A percentile compares a stretch with the other conserved stretches of the same genome.
Conservation (phyloP, 2,888 invertebrate species). For the Drosophila putrida region DNA sequence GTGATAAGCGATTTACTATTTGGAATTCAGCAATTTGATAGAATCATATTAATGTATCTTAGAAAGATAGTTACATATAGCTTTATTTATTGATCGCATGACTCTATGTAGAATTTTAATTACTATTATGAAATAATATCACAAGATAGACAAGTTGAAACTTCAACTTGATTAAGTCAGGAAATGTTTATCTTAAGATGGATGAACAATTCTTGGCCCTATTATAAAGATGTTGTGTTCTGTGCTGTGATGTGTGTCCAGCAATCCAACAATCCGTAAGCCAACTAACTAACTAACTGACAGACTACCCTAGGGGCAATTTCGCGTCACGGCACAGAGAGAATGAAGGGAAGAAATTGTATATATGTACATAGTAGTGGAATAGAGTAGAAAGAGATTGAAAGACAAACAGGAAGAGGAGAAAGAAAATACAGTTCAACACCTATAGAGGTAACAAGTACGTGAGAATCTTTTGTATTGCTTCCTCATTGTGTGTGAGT, state of each 20-base stretch:
- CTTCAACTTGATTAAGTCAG: not conserved
- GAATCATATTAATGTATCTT: too few species aligned
- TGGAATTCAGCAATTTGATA: too few species aligned
- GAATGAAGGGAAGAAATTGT: constrained; percentile 42
- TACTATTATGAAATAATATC: too few species aligned
- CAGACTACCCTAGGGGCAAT: constrained; percentile 33
- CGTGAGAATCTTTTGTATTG: constrained; percentile 81
- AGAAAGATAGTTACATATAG: too few species aligned
- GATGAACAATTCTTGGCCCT: constrained; percentile 13
- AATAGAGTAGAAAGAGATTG: constrained; percentile 30
- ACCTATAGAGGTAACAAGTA: constrained; percentile 75
- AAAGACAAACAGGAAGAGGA: constrained; percentile 18
- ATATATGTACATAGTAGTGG: constrained; percentile 37
- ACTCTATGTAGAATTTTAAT: too few species aligned
- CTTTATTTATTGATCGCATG: too few species aligned
- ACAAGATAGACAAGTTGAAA: too few species aligned
- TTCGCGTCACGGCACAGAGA: constrained; percentile 37
- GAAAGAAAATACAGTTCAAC: constrained; percentile 57
- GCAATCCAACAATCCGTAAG: constrained; percentile 27
- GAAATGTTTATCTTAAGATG: not conserved
- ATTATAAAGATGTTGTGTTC: constrained; percentile 16
- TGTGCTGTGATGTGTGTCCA: constrained; percentile 27
- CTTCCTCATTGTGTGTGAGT: constrained; percentile 72
- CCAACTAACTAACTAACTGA: constrained; percentile 32
- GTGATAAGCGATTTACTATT: too few species aligned